phyloP scores from a whole-genome alignment of 2,888 invertebrate species.

The Torymus tubicola region DNA sequence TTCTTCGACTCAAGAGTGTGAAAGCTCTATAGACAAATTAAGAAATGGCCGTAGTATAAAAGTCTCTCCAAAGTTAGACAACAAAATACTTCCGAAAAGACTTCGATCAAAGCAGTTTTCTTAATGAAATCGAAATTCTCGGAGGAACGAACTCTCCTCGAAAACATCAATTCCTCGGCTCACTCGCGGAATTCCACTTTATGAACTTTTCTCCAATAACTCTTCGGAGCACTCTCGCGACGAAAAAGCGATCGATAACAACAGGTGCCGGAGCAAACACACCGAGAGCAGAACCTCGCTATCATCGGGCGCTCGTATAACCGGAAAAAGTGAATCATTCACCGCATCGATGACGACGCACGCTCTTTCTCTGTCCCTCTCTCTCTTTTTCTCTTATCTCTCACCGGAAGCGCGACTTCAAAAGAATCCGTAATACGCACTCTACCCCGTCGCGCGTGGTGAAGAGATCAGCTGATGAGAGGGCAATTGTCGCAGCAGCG shows the following conservation, averaged over 20 bases:
- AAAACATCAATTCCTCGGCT: no score
- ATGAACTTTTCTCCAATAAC: background rate
- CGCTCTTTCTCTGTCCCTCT: background rate
- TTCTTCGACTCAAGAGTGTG: no score
- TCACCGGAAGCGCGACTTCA: constrained; percentile 23
- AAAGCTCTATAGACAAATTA: no score
- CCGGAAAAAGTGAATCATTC: constrained; percentile 38
- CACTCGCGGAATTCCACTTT: no score
- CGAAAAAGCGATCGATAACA: constrained; percentile 4
- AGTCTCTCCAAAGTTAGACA: no score
- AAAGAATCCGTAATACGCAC: constrained; percentile 32
- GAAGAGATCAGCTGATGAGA: constrained; percentile 33
- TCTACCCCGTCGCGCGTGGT: background rate
- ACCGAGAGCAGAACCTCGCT: background rate
- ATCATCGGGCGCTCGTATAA: background rate
- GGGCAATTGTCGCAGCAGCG: constrained; percentile 21
- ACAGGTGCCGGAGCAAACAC: constrained; percentile 7
- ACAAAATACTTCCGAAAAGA: no score
- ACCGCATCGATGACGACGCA: background rate
- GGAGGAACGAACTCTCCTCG: no score
- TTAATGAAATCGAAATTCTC: no score
- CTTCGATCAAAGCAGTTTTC: no score
- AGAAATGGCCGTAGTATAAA: no score
- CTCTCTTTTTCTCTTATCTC: constrained; percentile 15
- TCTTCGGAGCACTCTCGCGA: background rate